Conservation (phyloP, 2,797 vertebrate genomes). For the Melanotaenia maccullochi region DNA sequence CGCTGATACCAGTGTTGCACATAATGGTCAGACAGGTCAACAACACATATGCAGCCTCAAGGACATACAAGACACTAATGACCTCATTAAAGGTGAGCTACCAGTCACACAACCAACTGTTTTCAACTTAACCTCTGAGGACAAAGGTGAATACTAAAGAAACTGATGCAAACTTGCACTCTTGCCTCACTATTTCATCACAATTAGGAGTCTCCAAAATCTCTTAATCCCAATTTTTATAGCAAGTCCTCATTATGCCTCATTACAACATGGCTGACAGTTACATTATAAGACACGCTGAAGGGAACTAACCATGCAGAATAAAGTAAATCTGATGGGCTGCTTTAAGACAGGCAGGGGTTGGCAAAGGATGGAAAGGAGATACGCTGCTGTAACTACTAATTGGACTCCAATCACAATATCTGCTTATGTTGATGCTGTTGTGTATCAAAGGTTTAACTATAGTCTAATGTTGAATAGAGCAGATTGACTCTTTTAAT, state of each 20-base stretch:
- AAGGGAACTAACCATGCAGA: constrained; percentile 57
- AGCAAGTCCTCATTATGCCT: constrained; percentile 67
- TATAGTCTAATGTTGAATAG: constrained; percentile 35
- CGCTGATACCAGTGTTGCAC: neutral
- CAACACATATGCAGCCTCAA: neutral
- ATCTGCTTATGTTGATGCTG: constrained; percentile 49
- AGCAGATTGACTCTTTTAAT: constrained; percentile 44
- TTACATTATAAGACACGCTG: constrained; percentile 37
- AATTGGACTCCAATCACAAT: constrained; percentile 54
- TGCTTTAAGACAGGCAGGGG: constrained; percentile 26
- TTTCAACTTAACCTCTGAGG: neutral
- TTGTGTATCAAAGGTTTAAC: constrained; percentile 27
- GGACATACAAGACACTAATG: neutral
- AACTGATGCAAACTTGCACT: constrained; percentile 55
- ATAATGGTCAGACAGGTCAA: neutral
- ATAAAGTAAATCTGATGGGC: constrained; percentile 48
- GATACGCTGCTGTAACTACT: constrained; percentile 49
- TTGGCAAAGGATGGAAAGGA: constrained; percentile 46
- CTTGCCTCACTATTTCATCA: constrained; percentile 31
- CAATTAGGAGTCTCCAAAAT: constrained; percentile 51
- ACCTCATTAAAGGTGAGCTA: too few species aligned
- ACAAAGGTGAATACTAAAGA: constrained; percentile 21
- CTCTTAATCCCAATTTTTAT: constrained; percentile 56
- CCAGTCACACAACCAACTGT: neutral
- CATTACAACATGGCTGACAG: constrained; percentile 65